phyloP scores from a whole-genome alignment of 2,797 vertebrate genomes.

The Adelosebastes latens region DNA sequence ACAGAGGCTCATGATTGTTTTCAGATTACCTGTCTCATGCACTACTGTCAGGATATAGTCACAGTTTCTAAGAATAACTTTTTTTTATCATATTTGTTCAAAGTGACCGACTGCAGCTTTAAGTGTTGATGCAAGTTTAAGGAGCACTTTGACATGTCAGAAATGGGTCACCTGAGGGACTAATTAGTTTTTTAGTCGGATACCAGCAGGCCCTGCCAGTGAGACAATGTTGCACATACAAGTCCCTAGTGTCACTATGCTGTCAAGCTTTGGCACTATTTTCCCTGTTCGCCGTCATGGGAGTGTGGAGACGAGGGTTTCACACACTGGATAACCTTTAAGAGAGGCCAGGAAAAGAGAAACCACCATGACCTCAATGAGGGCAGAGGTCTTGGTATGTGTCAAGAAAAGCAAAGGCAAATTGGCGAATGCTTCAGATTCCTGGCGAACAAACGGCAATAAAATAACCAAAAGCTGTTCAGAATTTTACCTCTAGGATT shows the following conservation, averaged over 20 bases:
- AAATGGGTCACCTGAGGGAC: not conserved
- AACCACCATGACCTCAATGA: conserved; percentile 33
- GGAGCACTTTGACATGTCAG: not conserved
- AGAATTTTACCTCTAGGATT: conserved; percentile 27
- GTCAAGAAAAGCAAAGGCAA: conserved; percentile 54
- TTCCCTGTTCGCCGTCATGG: conserved; percentile 43
- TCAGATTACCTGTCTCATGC: too few species aligned
- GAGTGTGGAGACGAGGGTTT: conserved; percentile 54
- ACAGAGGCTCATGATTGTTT: too few species aligned
- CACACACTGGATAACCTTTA: conserved; percentile 46
- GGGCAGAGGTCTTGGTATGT: conserved; percentile 55
- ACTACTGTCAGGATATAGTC: too few species aligned
- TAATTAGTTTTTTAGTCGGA: not conserved
- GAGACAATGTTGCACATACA: not conserved
- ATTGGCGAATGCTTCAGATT: conserved; percentile 64
- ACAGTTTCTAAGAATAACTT: too few species aligned
- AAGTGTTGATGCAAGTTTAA: conserved; percentile 4
- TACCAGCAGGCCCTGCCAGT: not conserved
- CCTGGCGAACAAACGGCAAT: conserved; percentile 57
- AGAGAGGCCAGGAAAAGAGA: conserved; percentile 36
- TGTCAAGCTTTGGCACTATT: conserved; percentile 27
- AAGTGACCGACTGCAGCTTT: not conserved
- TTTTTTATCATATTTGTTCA: too few species aligned
- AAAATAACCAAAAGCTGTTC: conserved; percentile 34
- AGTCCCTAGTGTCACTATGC: conserved; percentile 1